Evolutionary conservation across 2,113 vertebrate species (phyloP), one percentile per base, ranked within the genome.

Genomic region (Uropsilus gracilis): DNA sequence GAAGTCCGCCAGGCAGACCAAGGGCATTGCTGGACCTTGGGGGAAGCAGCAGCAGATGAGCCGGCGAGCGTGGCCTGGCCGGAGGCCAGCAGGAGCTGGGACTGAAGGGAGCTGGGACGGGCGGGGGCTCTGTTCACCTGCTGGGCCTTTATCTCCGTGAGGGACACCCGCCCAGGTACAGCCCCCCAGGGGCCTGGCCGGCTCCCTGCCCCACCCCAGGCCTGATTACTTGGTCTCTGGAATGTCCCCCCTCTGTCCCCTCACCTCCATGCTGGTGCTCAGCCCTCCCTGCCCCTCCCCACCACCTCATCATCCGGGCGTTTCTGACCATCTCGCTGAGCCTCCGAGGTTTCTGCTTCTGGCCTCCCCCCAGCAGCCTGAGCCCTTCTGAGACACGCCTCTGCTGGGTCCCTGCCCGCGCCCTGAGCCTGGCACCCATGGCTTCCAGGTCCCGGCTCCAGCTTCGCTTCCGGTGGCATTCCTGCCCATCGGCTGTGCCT

Each of bases 1-100:
- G 0, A 99, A 99, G 96, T 99, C 99, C n/a, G 98, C 98, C 93
- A 99, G 96, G 96, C 99, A 99, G 26, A 99, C 98, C 98, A 99
- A 98, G 39, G 99, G 71, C 99, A 99, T 99, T 94, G 94, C 73
- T 95, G 95, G 66, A 98, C 97, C 99, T 97, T 96, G n/a, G n/a
- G n/a, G n/a, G n/a, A n/a, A n/a, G n/a, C n/a, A n/a, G n/a, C n/a
- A n/a, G n/a, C n/a, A n/a, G n/a, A n/a, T n/a, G n/a, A n/a, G n/a
- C n/a, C n/a, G n/a, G n/a, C n/a, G n/a, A n/a, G n/a, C n/a, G n/a
- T n/a, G n/a, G n/a, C n/a, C n/a, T n/a, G n/a, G n/a, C n/a, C n/a
- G n/a, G n/a, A n/a, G n/a, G n/a, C n/a, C n/a, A n/a, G n/a, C n/a
- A n/a, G n/a, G n/a, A n/a, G n/a, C n/a, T n/a, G n/a, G n/a, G n/a